Evolutionary conservation across 2,797 vertebrate genomes (phyloP).

Genomic region (Arctocebus calabarensis): DNA sequence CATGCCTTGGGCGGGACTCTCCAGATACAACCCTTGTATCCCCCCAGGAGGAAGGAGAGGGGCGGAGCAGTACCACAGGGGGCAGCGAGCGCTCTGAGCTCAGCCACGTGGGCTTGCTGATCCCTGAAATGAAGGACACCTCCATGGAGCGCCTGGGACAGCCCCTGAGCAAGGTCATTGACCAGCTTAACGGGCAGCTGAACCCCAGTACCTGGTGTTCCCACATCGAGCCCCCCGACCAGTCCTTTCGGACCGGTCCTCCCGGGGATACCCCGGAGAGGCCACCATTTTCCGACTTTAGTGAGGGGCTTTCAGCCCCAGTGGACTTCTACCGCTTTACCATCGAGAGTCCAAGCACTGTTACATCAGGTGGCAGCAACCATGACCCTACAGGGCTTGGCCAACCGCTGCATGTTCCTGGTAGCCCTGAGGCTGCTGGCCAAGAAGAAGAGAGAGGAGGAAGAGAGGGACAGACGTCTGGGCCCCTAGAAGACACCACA

Average conservation of each 20-base stretch:
- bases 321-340: conserved; percentile 96
- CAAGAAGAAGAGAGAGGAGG: conserved; percentile 89
- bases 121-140: conserved; percentile 95
- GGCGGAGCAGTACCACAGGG: fast-evolving
- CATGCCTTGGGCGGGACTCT: conserved; percentile 56
- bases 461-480: conserved; percentile 72
- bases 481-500: conserved; percentile 76
- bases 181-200: conserved; percentile 91
- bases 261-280: conserved; percentile 91
- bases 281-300: conserved; percentile 84
- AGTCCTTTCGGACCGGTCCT: conserved; percentile 95
- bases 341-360: conserved; percentile 94
- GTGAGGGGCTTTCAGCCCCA: conserved; percentile 88
- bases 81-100: conserved; percentile 41
- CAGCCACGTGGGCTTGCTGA: conserved; percentile 87
- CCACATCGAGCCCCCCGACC: conserved; percentile 83
- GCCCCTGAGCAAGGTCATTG: conserved; percentile 94
- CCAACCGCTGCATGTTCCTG: conserved; percentile 93
- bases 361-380: conserved; percentile 94
- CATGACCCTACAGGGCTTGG: conserved; percentile 96
- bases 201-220: conserved; percentile 85
- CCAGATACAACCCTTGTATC: fast-evolving
- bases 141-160: conserved; percentile 95
- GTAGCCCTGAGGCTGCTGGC: conserved; percentile 92
- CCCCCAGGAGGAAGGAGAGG: background rate